Evolutionary conservation across 1,140 invertebrate species (phyloP).

Genomic region (Copidosoma floridanum): DNA sequence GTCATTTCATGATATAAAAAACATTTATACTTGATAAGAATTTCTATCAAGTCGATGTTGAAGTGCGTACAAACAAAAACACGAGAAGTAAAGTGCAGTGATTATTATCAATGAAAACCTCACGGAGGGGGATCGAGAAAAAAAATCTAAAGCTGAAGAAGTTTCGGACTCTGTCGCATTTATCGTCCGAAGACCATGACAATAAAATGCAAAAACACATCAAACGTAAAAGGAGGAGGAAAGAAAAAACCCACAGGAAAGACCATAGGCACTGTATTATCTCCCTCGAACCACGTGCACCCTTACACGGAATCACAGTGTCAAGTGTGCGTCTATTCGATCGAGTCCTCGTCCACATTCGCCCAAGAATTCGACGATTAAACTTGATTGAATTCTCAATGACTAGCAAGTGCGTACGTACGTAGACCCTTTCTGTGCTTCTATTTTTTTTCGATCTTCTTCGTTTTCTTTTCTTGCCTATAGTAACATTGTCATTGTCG

Average conservation of each 20-base stretch:
- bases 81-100: too few species aligned
- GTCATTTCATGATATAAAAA: too few species aligned
- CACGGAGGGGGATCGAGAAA: too few species aligned
- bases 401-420: background rate
- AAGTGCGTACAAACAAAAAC: too few species aligned
- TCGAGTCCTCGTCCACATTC: conserved; percentile 21
- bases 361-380: conserved; percentile 28
- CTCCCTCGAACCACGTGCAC: conserved; percentile 7
- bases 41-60: too few species aligned
- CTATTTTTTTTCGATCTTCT: background rate
- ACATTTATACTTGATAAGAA: too few species aligned
- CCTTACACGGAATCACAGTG: conserved; percentile 24
- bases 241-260: background rate
- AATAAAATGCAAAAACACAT: conserved; percentile 9
- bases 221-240: background rate
- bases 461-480: background rate
- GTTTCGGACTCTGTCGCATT: too few species aligned
- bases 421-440: too few species aligned
- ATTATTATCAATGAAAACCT: too few species aligned
- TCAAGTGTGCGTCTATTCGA: conserved; percentile 27
- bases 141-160: background rate
- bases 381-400: conserved; percentile 40
- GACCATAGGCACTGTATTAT: background rate
- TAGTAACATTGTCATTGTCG: conserved; percentile 32
- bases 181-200: background rate